Conservation (phyloP, 2,113 vertebrate species). For the Chaetura pelagica region DNA sequence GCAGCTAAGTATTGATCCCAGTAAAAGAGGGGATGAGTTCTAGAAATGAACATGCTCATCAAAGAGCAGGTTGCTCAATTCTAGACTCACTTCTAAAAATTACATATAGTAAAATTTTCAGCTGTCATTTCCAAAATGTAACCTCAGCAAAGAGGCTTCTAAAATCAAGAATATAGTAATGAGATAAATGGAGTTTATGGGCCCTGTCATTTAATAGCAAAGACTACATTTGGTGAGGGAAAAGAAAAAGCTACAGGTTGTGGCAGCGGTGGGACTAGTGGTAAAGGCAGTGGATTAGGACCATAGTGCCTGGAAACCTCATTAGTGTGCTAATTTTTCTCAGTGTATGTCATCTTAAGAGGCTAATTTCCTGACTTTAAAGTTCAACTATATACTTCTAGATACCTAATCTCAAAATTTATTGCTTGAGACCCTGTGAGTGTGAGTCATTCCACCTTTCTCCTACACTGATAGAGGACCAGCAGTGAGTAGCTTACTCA, state of each 20-base stretch:
- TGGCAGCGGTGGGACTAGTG: not conserved
- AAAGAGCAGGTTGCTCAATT: not conserved
- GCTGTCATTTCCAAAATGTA: not conserved
- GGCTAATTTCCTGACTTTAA: not conserved
- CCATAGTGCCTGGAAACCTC: rapidly evolving
- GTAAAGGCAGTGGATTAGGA: not conserved
- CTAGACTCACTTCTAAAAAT: not conserved
- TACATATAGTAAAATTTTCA: not conserved
- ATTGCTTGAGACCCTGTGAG: not conserved
- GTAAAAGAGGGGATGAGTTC: not conserved
- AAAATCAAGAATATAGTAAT: not conserved
- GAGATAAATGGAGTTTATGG: not conserved
- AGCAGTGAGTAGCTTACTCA: not conserved
- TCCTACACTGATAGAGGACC: not conserved
- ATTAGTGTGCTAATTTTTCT: not conserved
- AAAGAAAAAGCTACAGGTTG: not conserved
- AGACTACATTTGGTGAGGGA: not conserved
- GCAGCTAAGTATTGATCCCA: not conserved
- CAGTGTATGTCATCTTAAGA: not conserved
- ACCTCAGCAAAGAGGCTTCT: not conserved
- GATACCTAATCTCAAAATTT: not conserved
- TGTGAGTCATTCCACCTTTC: not conserved
- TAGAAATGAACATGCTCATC: not conserved
- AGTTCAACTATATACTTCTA: too few relatives aligned
- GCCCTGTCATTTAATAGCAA: not conserved